A percentile compares a stretch with the other conserved stretches of the same genome.
These are phyloP conservation scores for Phortica okadai DNA, from an alignment of 2,888 invertebrate species.

Conservation along the genomic window DNA sequence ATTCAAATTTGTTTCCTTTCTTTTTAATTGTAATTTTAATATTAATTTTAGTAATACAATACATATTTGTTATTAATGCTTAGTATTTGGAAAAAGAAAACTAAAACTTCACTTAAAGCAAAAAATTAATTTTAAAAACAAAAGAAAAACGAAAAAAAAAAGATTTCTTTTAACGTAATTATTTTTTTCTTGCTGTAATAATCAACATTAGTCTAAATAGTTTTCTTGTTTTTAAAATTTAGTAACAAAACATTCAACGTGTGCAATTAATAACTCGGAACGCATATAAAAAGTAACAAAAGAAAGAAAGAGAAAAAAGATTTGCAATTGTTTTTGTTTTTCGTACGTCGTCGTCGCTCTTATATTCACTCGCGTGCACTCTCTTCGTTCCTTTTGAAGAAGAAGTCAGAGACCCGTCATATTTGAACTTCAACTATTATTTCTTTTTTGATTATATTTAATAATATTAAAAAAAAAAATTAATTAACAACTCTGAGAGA, in stretches of 20 bases:
- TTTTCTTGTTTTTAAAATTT: slow-evolving; percentile 68
- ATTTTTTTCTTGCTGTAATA: slow-evolving; percentile 38
- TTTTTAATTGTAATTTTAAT: slow-evolving; percentile 61
- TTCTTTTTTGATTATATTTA: too few relatives aligned
- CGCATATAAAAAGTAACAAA: slow-evolving; percentile 54
- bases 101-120: slow-evolving; percentile 62
- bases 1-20: slow-evolving; percentile 53
- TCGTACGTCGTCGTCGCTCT: slow-evolving; percentile 59
- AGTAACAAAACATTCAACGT: slow-evolving; percentile 47
- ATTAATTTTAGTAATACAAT: slow-evolving; percentile 51
- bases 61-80: slow-evolving; percentile 66
- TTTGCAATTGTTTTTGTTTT: slow-evolving; percentile 74
- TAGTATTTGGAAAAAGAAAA: slow-evolving; percentile 59
- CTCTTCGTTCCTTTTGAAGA: too few relatives aligned
- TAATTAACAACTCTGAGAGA: slow-evolving; percentile 46
- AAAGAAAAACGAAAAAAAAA: slow-evolving; percentile 29
- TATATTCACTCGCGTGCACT: not conserved
- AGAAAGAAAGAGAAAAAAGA: slow-evolving; percentile 31
- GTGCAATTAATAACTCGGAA: slow-evolving; percentile 56
- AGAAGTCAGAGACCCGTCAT: too few relatives aligned
- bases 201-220: slow-evolving; percentile 56
- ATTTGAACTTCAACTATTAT: too few relatives aligned
- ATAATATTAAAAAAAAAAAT: too few relatives aligned
- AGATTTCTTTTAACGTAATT: slow-evolving; percentile 50
- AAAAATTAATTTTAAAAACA: slow-evolving; percentile 42